These are phyloP conservation scores for Tenthredo amoena DNA, from an alignment of 2,888 invertebrate genomes.

Conservation along the genomic window DNA sequence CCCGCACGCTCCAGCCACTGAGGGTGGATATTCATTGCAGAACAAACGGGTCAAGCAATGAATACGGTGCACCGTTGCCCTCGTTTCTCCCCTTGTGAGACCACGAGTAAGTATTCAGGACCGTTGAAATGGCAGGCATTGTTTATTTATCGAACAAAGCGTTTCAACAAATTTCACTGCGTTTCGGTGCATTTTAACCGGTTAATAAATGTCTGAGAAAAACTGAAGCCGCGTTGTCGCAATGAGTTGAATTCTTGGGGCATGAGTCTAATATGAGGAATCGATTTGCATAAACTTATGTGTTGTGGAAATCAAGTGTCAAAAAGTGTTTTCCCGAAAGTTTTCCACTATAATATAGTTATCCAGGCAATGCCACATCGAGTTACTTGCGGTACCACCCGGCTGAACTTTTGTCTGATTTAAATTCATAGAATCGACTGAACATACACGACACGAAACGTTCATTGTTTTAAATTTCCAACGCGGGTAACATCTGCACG, in stretches of 20 bases:
- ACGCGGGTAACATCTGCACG: slow-evolving; percentile 32
- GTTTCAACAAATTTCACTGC: slow-evolving; percentile 18
- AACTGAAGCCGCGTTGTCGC: background rate
- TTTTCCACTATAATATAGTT: background rate
- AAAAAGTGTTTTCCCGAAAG: background rate
- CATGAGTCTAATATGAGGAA: background rate
- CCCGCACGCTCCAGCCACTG: background rate
- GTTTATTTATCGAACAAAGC: slow-evolving; percentile 45
- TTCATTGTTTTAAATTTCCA: slow-evolving; percentile 43
- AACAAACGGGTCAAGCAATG: slow-evolving; percentile 55
- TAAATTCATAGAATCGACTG: slow-evolving; percentile 42
- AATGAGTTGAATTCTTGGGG: background rate
- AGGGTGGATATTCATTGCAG: slow-evolving; percentile 52
- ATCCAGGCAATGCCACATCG: background rate
- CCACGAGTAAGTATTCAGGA: slow-evolving; percentile 42
- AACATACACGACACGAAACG: slow-evolving; percentile 38
- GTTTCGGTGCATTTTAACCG: slow-evolving; percentile 1
- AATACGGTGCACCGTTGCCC: slow-evolving; percentile 46
- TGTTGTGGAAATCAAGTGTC: background rate
- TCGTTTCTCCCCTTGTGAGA: slow-evolving; percentile 33
- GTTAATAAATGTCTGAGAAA: slow-evolving; percentile 36
- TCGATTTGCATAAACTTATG: background rate
- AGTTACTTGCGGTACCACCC: background rate
- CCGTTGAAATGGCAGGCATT: slow-evolving; percentile 36
- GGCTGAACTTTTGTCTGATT: slow-evolving; percentile 41